Evolutionary conservation across 2,113 vertebrate genomes (phyloP).

Genomic region (Herpailurus yagouaroundi): DNA sequence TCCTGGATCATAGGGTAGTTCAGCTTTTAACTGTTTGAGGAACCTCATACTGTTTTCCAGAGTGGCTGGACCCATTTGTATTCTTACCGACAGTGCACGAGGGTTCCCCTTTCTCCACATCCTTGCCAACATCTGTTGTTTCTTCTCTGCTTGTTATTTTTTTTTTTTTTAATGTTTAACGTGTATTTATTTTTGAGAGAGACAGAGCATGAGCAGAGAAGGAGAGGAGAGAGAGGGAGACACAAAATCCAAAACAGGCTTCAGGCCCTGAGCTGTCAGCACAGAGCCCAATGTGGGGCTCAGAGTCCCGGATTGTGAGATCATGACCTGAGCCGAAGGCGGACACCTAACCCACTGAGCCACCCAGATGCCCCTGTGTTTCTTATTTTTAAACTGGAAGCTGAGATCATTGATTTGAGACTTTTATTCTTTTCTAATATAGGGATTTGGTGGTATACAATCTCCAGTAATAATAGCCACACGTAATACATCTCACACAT

Average conservation of each 20-base stretch:
- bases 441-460: not conserved
- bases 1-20: not conserved
- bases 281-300: too few relatives aligned
- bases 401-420: not conserved
- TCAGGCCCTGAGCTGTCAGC: too few relatives aligned
- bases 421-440: not conserved
- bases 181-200: too few relatives aligned
- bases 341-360: too few relatives aligned
- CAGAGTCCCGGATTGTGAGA: too few relatives aligned
- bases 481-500: too few relatives aligned
- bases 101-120: not conserved
- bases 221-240: too few relatives aligned
- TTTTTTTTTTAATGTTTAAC: too few relatives aligned
- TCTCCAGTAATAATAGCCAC: not conserved
- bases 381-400: not conserved
- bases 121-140: accelerated
- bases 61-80: not conserved
- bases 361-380: too few relatives aligned
- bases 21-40: not conserved
- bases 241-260: too few relatives aligned
- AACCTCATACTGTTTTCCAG: not conserved
- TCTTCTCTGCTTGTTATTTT: not conserved
- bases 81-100: not conserved
- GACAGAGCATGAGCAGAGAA: too few relatives aligned
- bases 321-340: too few relatives aligned